Evolutionary conservation across 1,140 invertebrate genomes (phyloP), one percentile per base, ranked within the genome.

Genomic region (Hyles vespertilio): DNA sequence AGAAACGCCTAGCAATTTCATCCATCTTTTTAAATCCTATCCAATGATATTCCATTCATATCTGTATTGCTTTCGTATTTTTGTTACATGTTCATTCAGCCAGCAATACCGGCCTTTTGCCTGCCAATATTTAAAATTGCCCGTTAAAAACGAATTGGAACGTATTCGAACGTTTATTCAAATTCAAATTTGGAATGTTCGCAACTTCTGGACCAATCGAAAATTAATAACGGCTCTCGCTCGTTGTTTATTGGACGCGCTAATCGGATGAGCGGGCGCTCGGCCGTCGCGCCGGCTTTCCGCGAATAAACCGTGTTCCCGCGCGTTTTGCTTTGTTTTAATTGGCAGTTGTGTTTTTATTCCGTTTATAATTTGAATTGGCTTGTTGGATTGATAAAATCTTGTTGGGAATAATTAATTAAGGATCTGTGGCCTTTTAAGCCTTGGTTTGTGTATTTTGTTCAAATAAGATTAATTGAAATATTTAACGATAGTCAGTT

Each of bases 221-320:
- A 74, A 82, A 79, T 82, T 82, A 82, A 82, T 82, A 82, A 70
- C 73, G 70, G 68, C 69, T 67, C 61, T 62, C 69, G 67, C 61
- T 60, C 67, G 66, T 75, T 81, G 78, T 81, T 79, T 79, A 81
- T 79, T 79, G 79, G 74, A 73, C 63, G 75, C 60, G 68, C 75
- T 75, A 75, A 78, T 78, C 75, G 77, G 79, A 79, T 81, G 69
- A 77, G 55, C 61, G 63, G 61, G 52, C 58, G 58, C 32, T 65
- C 55, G 63, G 58, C 58, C 52, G 62, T 72, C 72, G 75, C 52
- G 62, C 70, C 72, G 75, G 76, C 74, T 79, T 78, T 79, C 63
- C 65, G 61, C 64, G 70, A 69, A 72, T 75, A 73, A 77, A 50
- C 69, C 58, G 63, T 72, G 73, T 76, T 68, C 65, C 53, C 53